Conservation (phyloP, 2,797 vertebrate species). For the Enteromius afrohamiltoni region DNA sequence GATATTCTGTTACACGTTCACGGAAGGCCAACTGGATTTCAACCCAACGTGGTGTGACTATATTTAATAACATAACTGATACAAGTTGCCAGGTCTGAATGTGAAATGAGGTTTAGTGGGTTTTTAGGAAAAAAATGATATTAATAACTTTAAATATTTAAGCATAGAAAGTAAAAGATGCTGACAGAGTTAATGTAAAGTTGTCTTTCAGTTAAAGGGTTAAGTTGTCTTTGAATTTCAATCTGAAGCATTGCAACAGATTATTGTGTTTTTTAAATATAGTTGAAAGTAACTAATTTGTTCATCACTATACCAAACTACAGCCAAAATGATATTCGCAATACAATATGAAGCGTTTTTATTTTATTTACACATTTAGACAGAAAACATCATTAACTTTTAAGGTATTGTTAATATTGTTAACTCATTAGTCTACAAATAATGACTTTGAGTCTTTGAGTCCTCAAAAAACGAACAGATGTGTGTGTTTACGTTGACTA, state of each 20-base stretch:
- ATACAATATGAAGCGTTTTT: background rate
- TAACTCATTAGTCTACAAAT: background rate
- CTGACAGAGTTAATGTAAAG: background rate
- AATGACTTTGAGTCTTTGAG: background rate
- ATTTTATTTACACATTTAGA: background rate
- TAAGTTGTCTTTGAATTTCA: background rate
- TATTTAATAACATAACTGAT: background rate
- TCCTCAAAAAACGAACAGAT: background rate
- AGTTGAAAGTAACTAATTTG: background rate
- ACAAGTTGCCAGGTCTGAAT: background rate
- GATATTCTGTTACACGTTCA: slow-evolving; percentile 15
- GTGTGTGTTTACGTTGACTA: background rate
- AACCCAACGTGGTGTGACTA: background rate
- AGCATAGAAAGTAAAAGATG: background rate
- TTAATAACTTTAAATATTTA: background rate
- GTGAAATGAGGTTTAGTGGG: background rate
- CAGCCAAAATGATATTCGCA: background rate
- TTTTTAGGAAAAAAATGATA: background rate
- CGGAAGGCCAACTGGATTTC: background rate
- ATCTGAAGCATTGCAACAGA: background rate
- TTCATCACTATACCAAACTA: background rate
- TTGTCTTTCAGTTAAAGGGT: too few species aligned
- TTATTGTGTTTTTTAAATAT: background rate
- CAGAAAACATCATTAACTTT: background rate
- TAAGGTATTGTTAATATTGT: background rate